Conservation (phyloP, 1,140 invertebrate genomes). For the Ptiloglossa arizonensis region DNA sequence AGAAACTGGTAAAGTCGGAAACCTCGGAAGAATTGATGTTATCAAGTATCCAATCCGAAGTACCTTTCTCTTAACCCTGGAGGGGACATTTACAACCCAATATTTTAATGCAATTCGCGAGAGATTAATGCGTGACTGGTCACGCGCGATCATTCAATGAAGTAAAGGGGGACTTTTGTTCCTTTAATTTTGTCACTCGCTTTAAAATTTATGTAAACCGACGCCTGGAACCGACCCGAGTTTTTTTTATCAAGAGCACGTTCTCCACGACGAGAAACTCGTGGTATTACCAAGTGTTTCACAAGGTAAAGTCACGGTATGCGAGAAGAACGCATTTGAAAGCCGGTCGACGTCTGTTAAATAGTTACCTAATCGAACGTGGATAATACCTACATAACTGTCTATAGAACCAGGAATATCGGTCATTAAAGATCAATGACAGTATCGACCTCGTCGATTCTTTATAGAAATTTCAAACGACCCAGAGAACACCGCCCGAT, state of each 20-base stretch:
- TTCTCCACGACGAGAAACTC: neutral
- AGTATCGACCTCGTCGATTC: too few relatives aligned
- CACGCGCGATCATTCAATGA: neutral
- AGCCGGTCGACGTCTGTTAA: slow-evolving; percentile 10
- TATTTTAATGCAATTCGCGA: neutral
- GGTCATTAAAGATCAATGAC: neutral
- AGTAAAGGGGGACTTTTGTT: too few relatives aligned
- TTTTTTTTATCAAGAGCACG: neutral
- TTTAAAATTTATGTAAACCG: slow-evolving; percentile 1
- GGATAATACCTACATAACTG: slow-evolving; percentile 14
- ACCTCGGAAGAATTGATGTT: too few relatives aligned
- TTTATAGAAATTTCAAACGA: neutral
- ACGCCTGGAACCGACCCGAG: neutral
- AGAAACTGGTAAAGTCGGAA: too few relatives aligned
- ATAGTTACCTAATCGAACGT: slow-evolving; percentile 14
- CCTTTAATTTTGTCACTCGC: neutral
- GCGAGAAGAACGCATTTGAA: slow-evolving; percentile 37
- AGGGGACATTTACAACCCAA: neutral
- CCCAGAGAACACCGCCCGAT: neutral
- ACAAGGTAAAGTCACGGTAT: neutral
- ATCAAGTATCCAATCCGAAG: too few relatives aligned
- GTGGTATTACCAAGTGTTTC: neutral
- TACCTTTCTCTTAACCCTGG: too few relatives aligned
- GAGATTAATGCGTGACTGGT: neutral
- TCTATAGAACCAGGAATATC: neutral